These are phyloP conservation scores for Plotosus lineatus DNA, from an alignment of 2,113 vertebrate species.

Conservation along the genomic window DNA sequence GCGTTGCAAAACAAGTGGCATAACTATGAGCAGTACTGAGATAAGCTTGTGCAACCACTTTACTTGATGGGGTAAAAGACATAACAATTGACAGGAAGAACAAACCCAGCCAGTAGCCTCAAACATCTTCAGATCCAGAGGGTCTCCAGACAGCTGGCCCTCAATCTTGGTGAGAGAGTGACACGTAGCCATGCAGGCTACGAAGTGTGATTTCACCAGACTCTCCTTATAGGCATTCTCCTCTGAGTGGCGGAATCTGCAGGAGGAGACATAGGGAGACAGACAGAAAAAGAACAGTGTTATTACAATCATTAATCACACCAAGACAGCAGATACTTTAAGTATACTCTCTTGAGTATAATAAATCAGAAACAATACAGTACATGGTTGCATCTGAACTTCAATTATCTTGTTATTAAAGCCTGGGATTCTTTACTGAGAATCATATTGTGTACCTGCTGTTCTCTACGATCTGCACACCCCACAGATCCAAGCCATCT, in stretches of 20 bases:
- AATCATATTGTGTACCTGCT: constrained; percentile 70
- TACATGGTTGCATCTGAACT: neutral
- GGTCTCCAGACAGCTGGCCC: constrained; percentile 92
- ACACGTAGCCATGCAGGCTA: constrained; percentile 96
- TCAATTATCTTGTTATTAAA: neutral
- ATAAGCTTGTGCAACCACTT: too few relatives aligned
- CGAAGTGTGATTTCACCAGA: constrained; percentile 89
- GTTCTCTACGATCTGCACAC: constrained; percentile 87
- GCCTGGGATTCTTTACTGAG: neutral
- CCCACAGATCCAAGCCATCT: constrained; percentile 95
- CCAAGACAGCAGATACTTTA: neutral
- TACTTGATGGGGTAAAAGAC: neutral
- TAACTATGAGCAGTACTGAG: neutral
- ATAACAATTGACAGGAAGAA: neutral
- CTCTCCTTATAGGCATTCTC: constrained; percentile 82
- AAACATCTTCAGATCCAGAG: constrained; percentile 97
- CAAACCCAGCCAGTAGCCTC: constrained; percentile 97
- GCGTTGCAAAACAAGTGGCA: neutral
- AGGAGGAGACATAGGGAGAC: neutral
- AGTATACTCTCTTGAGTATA: too few relatives aligned
- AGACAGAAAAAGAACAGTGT: neutral
- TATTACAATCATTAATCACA: neutral
- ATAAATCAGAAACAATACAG: neutral
- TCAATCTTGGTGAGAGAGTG: constrained; percentile 98
- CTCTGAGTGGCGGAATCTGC: constrained; percentile 87